phyloP scores from a whole-genome alignment of 2,888 invertebrate genomes.

The Marronus borbonicus region DNA sequence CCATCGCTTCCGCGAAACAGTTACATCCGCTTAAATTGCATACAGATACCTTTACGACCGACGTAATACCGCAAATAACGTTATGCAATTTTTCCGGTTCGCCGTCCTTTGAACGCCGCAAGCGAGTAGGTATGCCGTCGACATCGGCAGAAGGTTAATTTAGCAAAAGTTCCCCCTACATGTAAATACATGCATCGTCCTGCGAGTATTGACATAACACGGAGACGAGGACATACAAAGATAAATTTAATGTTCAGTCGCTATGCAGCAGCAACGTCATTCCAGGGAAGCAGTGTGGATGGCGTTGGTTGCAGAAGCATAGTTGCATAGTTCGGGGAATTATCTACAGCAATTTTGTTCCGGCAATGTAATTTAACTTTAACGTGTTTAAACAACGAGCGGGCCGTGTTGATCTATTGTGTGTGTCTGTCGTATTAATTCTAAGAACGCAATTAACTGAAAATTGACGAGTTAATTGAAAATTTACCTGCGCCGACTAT shows the following conservation, averaged over 20 bases:
- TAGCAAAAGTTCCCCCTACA: slow-evolving; percentile 32
- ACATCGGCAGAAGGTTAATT: slow-evolving; percentile 25
- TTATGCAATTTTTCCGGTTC: slow-evolving; percentile 33
- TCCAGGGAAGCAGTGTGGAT: background rate
- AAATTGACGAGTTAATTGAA: slow-evolving; percentile 46
- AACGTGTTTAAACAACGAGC: slow-evolving; percentile 35
- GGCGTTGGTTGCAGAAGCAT: background rate
- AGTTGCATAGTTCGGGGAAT: slow-evolving; percentile 4
- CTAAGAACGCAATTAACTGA: slow-evolving; percentile 38
- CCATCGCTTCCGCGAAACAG: too few relatives aligned
- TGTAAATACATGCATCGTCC: background rate
- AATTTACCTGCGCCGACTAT: slow-evolving; percentile 19
- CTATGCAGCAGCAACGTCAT: slow-evolving; percentile 17
- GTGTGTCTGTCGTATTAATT: slow-evolving; percentile 42
- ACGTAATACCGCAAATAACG: background rate
- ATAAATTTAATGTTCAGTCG: slow-evolving; percentile 31
- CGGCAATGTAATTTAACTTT: slow-evolving; percentile 42
- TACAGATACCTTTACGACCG: slow-evolving; percentile 9
- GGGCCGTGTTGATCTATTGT: slow-evolving; percentile 33
- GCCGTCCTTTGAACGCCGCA: slow-evolving; percentile 25
- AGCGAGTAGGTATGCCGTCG: background rate
- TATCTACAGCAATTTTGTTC: slow-evolving; percentile 43
- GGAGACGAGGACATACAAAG: slow-evolving; percentile 24
- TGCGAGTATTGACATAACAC: slow-evolving; percentile 34
- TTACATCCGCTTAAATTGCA: background rate